phyloP scores from a whole-genome alignment of 2,888 invertebrate species.

The Gerosis bhagava region DNA sequence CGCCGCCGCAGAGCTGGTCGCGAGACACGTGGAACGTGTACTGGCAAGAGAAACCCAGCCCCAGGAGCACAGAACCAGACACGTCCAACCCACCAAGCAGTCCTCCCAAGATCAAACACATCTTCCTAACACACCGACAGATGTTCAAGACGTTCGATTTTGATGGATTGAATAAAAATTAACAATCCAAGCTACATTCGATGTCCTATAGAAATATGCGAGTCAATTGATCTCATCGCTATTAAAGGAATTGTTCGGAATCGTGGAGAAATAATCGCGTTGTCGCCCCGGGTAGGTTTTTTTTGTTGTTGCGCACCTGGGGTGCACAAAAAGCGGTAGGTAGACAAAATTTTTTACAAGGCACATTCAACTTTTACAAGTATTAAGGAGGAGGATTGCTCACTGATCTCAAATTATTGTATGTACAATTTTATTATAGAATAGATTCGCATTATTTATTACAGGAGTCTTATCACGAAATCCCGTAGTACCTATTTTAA shows the following conservation, averaged over 20 bases:
- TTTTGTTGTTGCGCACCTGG: constrained; percentile 62
- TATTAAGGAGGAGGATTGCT: constrained; percentile 58
- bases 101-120: constrained; percentile 58
- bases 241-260: constrained; percentile 46
- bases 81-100: constrained; percentile 55
- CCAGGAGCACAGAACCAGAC: constrained; percentile 60
- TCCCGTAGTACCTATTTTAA: constrained; percentile 3
- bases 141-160: constrained; percentile 84
- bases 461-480: constrained; percentile 17
- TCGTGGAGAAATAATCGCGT: constrained; percentile 42
- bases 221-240: constrained; percentile 56
- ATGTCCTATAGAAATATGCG: no score
- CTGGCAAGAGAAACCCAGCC: constrained; percentile 81
- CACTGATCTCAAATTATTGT: constrained; percentile 80
- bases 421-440: constrained; percentile 62
- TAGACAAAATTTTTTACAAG: constrained; percentile 40
- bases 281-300: constrained; percentile 51
- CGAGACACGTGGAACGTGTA: constrained; percentile 82
- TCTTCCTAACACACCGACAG: constrained; percentile 84
- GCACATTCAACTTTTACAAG: constrained; percentile 31
- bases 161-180: constrained; percentile 56
- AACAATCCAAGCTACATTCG: no score
- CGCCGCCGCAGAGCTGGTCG: constrained; percentile 77
- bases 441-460: constrained; percentile 70
- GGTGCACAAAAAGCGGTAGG: constrained; percentile 46